Evolutionary conservation across 2,888 invertebrate genomes (phyloP).

Genomic region (Carpatolechia fugitivella): DNA sequence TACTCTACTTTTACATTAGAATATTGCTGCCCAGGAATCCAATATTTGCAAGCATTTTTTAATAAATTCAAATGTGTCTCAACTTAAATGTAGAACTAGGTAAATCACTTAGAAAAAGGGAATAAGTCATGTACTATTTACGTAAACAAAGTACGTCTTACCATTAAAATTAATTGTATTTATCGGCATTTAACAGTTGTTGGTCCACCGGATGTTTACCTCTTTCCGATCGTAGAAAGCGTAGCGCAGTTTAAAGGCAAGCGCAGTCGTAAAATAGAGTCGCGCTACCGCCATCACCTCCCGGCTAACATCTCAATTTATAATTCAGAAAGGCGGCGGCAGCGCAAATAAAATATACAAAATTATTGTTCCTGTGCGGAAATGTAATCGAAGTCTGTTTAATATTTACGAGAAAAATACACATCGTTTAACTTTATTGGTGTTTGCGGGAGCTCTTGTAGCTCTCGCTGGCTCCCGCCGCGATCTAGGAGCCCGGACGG

Average conservation of each 20-base stretch:
- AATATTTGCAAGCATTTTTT: too few species aligned
- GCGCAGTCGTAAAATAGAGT: conserved; percentile 55
- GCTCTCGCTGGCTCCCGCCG: neutral
- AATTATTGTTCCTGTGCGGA: conserved; percentile 50
- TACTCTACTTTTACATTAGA: too few species aligned
- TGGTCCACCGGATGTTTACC: conserved; percentile 65
- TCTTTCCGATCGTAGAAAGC: conserved; percentile 64
- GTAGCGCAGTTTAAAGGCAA: conserved; percentile 39
- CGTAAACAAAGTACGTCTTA: conserved; percentile 16
- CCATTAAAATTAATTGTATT: conserved; percentile 29
- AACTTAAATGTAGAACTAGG: too few species aligned
- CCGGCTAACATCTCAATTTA: conserved; percentile 59
- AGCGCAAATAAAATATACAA: conserved; percentile 50
- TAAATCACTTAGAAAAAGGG: neutral
- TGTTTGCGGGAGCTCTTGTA: neutral
- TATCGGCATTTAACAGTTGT: conserved; percentile 40
- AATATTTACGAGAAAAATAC: conserved; percentile 46
- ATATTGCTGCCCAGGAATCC: too few species aligned
- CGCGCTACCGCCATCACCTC: conserved; percentile 27
- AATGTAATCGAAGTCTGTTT: conserved; percentile 47
- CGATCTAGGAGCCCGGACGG: neutral
- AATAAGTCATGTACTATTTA: conserved; percentile 5
- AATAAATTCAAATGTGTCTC: too few species aligned
- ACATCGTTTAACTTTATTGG: conserved; percentile 45
- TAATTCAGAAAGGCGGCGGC: conserved; percentile 45